Conservation (phyloP, 2,888 invertebrate species). For the Endomychus coccineus region DNA sequence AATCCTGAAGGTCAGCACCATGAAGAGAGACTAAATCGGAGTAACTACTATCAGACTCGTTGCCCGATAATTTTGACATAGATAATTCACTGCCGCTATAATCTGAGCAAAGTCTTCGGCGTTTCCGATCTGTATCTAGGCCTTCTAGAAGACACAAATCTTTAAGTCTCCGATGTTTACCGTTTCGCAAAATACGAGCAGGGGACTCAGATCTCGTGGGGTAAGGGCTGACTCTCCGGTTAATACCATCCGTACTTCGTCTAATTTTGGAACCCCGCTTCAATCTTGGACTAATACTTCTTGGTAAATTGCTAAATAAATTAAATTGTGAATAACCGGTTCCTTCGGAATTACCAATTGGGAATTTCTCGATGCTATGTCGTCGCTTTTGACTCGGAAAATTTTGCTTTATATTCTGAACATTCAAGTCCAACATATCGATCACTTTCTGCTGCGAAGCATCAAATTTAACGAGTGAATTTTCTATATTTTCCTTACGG, state of each 20-base stretch:
- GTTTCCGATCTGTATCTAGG: slow-evolving; percentile 47
- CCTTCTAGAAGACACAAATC: slow-evolving; percentile 51
- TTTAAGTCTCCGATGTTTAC: slow-evolving; percentile 57
- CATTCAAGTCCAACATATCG: slow-evolving; percentile 41
- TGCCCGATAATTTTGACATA: slow-evolving; percentile 53
- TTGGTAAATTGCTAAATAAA: slow-evolving; percentile 32
- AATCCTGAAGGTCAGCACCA: slow-evolving; percentile 31
- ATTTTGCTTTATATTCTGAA: slow-evolving; percentile 30
- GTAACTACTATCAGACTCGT: slow-evolving; percentile 58
- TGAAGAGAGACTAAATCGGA: slow-evolving; percentile 46
- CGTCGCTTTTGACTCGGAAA: slow-evolving; percentile 31
- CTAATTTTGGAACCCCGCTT: slow-evolving; percentile 32
- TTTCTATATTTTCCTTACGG: slow-evolving; percentile 38
- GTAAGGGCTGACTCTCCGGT: slow-evolving; percentile 47
- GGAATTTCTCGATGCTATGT: slow-evolving; percentile 42
- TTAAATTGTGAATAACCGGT: slow-evolving; percentile 21
- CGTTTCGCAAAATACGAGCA: slow-evolving; percentile 56
- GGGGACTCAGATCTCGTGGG: slow-evolving; percentile 53
- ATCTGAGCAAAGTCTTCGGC: slow-evolving; percentile 52
- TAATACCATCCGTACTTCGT: slow-evolving; percentile 31
- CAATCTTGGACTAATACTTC: slow-evolving; percentile 35
- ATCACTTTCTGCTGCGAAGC: slow-evolving; percentile 38
- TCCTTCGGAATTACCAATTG: slow-evolving; percentile 27
- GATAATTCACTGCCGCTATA: slow-evolving; percentile 54
- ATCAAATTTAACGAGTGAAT: slow-evolving; percentile 34